phyloP scores from a whole-genome alignment of 2,888 invertebrate species.

The Epinotia bilunana region DNA sequence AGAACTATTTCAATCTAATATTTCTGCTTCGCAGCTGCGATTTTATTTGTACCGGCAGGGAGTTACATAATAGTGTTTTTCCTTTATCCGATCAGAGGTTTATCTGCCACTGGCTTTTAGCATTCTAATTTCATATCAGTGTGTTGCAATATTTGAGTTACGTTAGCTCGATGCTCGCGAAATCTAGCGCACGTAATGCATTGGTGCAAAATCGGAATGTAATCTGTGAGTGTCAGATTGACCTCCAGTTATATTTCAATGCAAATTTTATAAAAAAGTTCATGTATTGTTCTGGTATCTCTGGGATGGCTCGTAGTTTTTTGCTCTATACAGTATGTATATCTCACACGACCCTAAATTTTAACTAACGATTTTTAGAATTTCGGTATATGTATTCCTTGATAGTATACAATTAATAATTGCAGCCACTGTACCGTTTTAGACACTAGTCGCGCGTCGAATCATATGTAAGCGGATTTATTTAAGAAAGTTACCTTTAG shows the following conservation, averaged over 20 bases:
- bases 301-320: too few species aligned
- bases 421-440: too few species aligned
- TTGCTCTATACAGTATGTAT: too few species aligned
- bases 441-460: too few species aligned
- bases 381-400: too few species aligned
- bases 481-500: too few species aligned
- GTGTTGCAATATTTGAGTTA: neutral
- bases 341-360: too few species aligned
- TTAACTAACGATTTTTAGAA: too few species aligned
- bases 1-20: conserved; percentile 45
- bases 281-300: neutral
- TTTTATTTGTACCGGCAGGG: conserved; percentile 35
- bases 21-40: conserved; percentile 42
- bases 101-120: conserved; percentile 3
- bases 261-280: conserved; percentile 13
- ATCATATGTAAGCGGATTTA: too few species aligned
- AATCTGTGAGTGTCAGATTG: neutral
- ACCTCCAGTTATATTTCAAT: neutral
- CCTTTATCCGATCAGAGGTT: conserved; percentile 4
- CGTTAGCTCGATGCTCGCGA: neutral
- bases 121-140: neutral
- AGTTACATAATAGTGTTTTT: conserved; percentile 33
- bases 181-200: neutral
- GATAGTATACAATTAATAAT: too few species aligned
- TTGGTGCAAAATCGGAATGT: neutral